phyloP scores from a whole-genome alignment of 2,113 vertebrate genomes.

The Cyprinodon tularosa region DNA sequence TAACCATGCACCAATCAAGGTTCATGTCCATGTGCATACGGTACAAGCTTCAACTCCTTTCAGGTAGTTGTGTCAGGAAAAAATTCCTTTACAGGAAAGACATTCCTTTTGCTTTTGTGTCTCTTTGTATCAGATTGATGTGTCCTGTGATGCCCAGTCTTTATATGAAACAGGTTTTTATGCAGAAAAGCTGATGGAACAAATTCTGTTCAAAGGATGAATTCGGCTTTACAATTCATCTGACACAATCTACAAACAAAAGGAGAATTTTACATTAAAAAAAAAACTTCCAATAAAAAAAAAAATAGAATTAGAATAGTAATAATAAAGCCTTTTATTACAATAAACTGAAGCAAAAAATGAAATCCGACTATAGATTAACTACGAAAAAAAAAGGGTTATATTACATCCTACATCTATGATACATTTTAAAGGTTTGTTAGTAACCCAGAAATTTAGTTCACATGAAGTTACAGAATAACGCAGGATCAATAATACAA shows the following conservation, averaged over 20 bases:
- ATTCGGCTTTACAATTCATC: background rate
- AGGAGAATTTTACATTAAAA: no score
- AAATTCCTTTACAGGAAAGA: background rate
- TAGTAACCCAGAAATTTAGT: no score
- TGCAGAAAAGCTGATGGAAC: conserved; percentile 20
- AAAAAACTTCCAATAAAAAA: no score
- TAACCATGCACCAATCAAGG: background rate
- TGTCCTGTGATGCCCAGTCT: conserved; percentile 10
- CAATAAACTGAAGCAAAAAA: no score
- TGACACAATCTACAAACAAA: background rate
- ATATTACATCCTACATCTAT: no score
- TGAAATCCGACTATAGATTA: no score
- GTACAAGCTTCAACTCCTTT: background rate
- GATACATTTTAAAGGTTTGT: no score
- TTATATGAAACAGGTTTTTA: conserved; percentile 21
- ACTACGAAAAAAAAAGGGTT: no score
- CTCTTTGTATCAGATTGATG: conserved; percentile 17
- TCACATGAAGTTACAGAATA: no score
- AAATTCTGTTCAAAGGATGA: conserved; percentile 1
- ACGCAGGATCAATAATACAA: no score
- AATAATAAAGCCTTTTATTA: no score
- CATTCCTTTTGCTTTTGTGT: conserved; percentile 21
- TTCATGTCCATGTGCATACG: background rate
- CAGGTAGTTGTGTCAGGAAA: background rate
- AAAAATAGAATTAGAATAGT: no score